These are phyloP conservation scores for Podocnemis expansa DNA, from an alignment of 2,113 vertebrate species.

Conservation along the genomic window DNA sequence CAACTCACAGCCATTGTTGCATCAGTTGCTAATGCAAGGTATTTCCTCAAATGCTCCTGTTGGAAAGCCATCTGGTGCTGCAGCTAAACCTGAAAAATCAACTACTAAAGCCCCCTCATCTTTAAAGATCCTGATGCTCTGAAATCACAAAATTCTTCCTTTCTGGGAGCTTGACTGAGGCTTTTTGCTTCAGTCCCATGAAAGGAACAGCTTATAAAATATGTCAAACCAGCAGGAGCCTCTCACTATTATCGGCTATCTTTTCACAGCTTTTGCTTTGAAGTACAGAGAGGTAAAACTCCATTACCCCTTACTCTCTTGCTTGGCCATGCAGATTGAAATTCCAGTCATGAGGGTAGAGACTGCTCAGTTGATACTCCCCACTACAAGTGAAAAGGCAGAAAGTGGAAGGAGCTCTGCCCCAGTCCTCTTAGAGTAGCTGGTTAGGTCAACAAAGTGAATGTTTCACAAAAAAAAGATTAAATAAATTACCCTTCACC, in stretches of 20 bases:
- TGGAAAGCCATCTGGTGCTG: neutral
- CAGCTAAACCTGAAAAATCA: neutral
- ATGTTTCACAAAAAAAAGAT: neutral
- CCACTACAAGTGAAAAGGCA: neutral
- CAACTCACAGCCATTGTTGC: neutral
- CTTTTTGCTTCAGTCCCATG: neutral
- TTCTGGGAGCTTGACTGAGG: neutral
- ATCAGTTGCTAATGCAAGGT: neutral
- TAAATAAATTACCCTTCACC: neutral
- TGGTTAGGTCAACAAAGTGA: neutral
- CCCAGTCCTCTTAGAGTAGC: neutral
- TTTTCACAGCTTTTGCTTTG: neutral
- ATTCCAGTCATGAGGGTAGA: neutral
- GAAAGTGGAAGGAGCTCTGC: neutral
- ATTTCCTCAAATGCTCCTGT: neutral
- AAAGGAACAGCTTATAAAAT: neutral
- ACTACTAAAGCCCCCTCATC: neutral
- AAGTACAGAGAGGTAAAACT: neutral
- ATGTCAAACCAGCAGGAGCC: neutral
- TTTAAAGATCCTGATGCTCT: neutral
- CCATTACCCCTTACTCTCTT: neutral
- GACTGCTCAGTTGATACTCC: neutral
- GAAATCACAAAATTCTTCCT: neutral
- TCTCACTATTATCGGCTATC: neutral
- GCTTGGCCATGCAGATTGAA: neutral